Evolutionary conservation across 2,888 invertebrate species (phyloP).

Genomic region (Spisula solida): DNA sequence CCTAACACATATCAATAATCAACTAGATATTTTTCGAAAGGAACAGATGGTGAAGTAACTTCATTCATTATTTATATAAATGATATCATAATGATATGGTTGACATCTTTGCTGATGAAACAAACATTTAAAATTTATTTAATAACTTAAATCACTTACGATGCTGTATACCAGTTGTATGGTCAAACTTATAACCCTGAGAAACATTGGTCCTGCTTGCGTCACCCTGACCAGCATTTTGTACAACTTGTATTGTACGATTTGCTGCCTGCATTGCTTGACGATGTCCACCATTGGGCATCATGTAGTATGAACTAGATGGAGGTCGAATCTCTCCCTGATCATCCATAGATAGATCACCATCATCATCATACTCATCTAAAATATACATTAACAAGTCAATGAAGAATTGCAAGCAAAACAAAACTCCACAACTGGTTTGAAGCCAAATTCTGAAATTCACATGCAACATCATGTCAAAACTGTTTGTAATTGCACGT

Average conservation of each 20-base stretch:
- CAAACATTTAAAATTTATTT: not conserved
- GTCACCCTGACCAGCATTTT: slow-evolving; percentile 23
- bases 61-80: too few relatives aligned
- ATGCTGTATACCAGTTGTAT: slow-evolving; percentile 12
- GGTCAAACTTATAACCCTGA: slow-evolving; percentile 42
- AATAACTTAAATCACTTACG: slow-evolving; percentile 7
- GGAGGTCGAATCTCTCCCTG: slow-evolving; percentile 56
- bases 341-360: slow-evolving; percentile 54
- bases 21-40: too few relatives aligned
- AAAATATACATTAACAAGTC: not conserved
- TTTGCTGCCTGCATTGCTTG: slow-evolving; percentile 29
- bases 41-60: too few relatives aligned
- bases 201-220: slow-evolving; percentile 7
- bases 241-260: slow-evolving; percentile 39
- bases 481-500: too few relatives aligned
- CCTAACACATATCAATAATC: too few relatives aligned
- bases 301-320: slow-evolving; percentile 38
- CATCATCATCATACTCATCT: slow-evolving; percentile 68
- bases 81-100: too few relatives aligned
- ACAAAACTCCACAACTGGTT: too few relatives aligned
- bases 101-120: too few relatives aligned
- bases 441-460: too few relatives aligned
- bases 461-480: too few relatives aligned
- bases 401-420: too few relatives aligned
- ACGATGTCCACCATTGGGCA: slow-evolving; percentile 46